A percentile compares a stretch with the other conserved stretches of the same genome.
phyloP scores from a whole-genome alignment of 2,888 invertebrate genomes.

The Argyresthia goedartella region DNA sequence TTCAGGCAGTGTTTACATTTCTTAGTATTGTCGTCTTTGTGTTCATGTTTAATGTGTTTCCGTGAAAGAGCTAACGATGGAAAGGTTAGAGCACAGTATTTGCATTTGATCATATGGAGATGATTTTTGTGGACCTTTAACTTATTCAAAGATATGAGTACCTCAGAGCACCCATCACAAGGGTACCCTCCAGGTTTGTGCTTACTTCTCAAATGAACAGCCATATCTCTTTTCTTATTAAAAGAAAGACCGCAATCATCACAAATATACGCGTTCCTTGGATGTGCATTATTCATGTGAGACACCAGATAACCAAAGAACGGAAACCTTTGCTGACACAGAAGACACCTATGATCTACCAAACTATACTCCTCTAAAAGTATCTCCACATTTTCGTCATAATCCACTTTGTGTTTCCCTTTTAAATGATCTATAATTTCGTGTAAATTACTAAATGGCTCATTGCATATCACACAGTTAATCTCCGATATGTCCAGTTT shows the following conservation, averaged over 20 bases:
- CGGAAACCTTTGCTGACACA: constrained; percentile 5
- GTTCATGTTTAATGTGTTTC: constrained; percentile 36
- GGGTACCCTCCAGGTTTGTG: constrained; percentile 39
- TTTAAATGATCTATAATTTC: constrained; percentile 3
- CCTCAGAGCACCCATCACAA: constrained; percentile 36
- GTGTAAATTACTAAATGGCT: background rate
- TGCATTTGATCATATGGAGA: constrained; percentile 41
- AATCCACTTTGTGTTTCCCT: constrained; percentile 3
- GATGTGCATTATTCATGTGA: constrained; percentile 7
- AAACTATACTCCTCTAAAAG: constrained; percentile 5
- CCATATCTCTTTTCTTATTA: constrained; percentile 40
- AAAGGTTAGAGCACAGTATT: constrained; percentile 33
- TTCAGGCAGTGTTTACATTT: constrained; percentile 45
- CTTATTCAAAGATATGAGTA: constrained; percentile 24
- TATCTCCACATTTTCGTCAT: constrained; percentile 1
- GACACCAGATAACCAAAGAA: constrained; percentile 6
- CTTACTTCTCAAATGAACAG: constrained; percentile 32
- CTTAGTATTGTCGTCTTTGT: constrained; percentile 30
- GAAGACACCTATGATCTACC: constrained; percentile 2
- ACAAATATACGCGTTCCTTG: constrained; percentile 6
- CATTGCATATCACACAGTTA: constrained; percentile 3
- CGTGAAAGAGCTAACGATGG: constrained; percentile 29
- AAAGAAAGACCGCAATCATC: constrained; percentile 4
- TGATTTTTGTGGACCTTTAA: constrained; percentile 32
- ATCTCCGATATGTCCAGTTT: constrained; percentile 7